Evolutionary conservation across 1,140 invertebrate species (phyloP), one percentile per base, ranked within the genome.

Genomic region (Gryon sp.): DNA sequence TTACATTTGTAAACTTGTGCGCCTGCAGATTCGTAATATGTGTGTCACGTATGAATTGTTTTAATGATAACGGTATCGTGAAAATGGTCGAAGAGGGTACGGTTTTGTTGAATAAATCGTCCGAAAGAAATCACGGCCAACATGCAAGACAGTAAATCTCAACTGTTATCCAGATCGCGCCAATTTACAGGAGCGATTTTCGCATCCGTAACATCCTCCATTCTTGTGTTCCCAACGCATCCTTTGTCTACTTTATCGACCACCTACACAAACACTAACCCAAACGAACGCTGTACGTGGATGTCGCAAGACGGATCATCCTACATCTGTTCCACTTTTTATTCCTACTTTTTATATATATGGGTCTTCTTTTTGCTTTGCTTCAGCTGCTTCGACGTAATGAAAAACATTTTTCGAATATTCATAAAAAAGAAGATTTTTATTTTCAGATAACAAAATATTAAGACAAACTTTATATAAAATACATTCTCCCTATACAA

Each of bases 231-330:
- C 55, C n/a, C 53, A 59, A 69, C 62, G 63, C 62, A 73, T 73
- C 68, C 75, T 68, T 78, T 78, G 75, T 78, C 75, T 73, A 68
- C 48, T 72, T 78, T 78, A 78, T 78, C 69, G 76, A 73, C 66
- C 57, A 55, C 55, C 41, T 63, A 50, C 57, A 63, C 73, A 50
- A 69, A 69, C 48, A 60, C 63, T 30, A 66, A 74, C 30, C 12
- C 53, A 19, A 60, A 43, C 48, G 14, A 76, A 76, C 62, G 18
- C 55, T 57, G 46, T 69, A 57, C 40, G 16, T 55, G 53, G 26
- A 45, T 66, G 60, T 52, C 62, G 53, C 55, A 76, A 76, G 72
- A 76, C 62, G 70, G 62, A 75, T 75, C 72, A 75, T 68, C 62
- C 60, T 66, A 53, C 70, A 66, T 74, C 70, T 66, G 53, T 60